A percentile compares a stretch with the other conserved stretches of the same genome.
Conservation (phyloP, 2,888 invertebrate genomes). For the Xestoiulus laeticollis region DNA sequence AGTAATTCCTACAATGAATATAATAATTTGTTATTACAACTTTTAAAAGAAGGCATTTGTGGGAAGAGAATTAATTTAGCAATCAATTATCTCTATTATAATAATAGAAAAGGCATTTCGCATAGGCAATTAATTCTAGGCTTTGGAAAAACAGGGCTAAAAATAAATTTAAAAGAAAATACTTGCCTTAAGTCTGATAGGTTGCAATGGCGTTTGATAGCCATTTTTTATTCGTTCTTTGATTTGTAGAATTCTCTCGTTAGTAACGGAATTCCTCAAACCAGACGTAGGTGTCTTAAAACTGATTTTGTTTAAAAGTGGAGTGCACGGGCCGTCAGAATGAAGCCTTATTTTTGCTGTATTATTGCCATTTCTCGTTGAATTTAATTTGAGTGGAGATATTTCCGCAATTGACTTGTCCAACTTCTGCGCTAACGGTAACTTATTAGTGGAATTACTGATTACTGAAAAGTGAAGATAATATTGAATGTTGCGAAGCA, state of each 20-base stretch:
- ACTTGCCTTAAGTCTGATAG: not conserved
- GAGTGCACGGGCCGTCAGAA: not conserved
- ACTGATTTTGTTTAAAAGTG: not conserved
- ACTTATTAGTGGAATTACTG: not conserved
- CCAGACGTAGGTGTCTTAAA: conserved; percentile 5
- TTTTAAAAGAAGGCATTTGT: no score
- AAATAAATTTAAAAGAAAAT: not conserved
- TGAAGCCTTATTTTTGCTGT: not conserved
- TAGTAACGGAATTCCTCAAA: not conserved
- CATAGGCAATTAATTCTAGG: not conserved
- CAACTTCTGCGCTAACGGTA: not conserved
- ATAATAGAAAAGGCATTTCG: not conserved
- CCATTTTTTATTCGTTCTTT: conserved; percentile 35
- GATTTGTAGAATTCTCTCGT: not conserved
- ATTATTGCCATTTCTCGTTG: not conserved
- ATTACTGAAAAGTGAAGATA: not conserved
- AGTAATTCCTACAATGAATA: conserved; percentile 27
- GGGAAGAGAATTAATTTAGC: no score
- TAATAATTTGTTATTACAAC: not conserved
- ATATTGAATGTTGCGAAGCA: not conserved
- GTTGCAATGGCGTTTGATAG: conserved; percentile 57
- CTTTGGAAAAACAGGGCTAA: not conserved
- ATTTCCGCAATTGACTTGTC: not conserved
- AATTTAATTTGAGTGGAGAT: not conserved
- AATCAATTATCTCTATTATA: no score